A percentile compares a stretch with the other conserved stretches of the same genome.
Conservation (phyloP, 2,113 vertebrate species). For the Clinocottus analis region DNA sequence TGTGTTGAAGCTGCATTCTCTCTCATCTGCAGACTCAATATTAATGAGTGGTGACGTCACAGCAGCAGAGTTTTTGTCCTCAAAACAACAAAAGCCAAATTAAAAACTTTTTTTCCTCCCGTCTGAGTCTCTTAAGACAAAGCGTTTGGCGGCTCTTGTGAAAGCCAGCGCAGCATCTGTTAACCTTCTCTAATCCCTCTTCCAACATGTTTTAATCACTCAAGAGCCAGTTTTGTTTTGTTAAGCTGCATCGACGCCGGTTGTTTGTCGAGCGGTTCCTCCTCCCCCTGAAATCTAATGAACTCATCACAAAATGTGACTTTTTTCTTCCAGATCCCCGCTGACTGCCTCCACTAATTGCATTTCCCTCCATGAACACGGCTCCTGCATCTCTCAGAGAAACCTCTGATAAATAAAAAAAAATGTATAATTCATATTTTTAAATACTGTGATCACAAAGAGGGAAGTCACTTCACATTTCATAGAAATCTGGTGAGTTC, state of each 20-base stretch:
- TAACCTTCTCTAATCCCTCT: conserved; percentile 35
- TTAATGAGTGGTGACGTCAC: background rate
- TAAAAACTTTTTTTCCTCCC: background rate
- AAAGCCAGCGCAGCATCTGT: conserved; percentile 15
- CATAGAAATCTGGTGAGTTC: background rate
- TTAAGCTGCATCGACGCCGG: background rate
- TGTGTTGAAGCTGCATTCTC: too few relatives aligned
- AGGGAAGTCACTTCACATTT: background rate
- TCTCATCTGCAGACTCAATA: background rate
- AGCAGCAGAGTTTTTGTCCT: background rate
- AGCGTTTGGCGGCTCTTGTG: conserved; percentile 18
- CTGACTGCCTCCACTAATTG: conserved; percentile 48
- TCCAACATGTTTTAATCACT: conserved; percentile 20
- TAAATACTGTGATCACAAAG: background rate
- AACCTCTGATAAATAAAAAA: background rate
- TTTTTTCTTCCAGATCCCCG: conserved; percentile 6
- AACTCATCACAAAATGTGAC: conserved; percentile 31
- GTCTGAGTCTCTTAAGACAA: background rate
- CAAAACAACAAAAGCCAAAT: background rate
- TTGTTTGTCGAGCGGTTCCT: conserved; percentile 4
- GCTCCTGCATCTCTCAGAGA: background rate
- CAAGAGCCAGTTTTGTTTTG: background rate
- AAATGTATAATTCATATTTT: too few relatives aligned
- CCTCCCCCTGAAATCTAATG: conserved; percentile 24
- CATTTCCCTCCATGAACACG: conserved; percentile 12